Percentiles rank a stretch among this genome's conserved stretches.
These are phyloP conservation scores for Drosophila tropicalis DNA, from an alignment of 1,140 invertebrate species.

Conservation along the genomic window DNA sequence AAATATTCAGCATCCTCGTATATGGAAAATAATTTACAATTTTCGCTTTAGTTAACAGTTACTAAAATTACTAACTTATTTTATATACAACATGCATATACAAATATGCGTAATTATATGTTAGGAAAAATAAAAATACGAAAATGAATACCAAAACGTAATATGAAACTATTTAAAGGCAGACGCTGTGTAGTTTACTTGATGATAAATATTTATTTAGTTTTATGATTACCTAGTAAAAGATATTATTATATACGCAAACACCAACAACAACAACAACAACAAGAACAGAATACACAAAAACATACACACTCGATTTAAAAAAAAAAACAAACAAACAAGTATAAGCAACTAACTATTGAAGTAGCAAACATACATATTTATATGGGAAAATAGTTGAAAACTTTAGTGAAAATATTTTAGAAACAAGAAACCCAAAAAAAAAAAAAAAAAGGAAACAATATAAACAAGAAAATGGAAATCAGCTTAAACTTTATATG, in stretches of 20 bases:
- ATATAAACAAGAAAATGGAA: slow-evolving; percentile 9
- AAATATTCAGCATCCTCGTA: background rate
- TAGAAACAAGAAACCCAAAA: slow-evolving; percentile 30
- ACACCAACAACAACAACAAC: slow-evolving; percentile 40
- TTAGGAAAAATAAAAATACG: slow-evolving; percentile 40
- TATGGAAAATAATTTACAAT: slow-evolving; percentile 19
- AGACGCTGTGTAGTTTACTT: slow-evolving; percentile 77
- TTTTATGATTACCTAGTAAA: slow-evolving; percentile 65
- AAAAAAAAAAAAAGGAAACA: background rate
- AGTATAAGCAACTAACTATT: slow-evolving; percentile 45
- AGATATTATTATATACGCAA: slow-evolving; percentile 77
- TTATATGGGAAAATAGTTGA: slow-evolving; percentile 55
- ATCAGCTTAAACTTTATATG: slow-evolving; percentile 67
- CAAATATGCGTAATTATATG: slow-evolving; percentile 54
- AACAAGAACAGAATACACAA: slow-evolving; percentile 28
- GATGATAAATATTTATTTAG: slow-evolving; percentile 71
- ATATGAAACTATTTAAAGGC: slow-evolving; percentile 66
- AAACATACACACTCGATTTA: slow-evolving; percentile 26
- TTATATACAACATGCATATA: slow-evolving; percentile 63
- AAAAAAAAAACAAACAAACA: slow-evolving; percentile 33
- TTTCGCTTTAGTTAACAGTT: slow-evolving; percentile 34
- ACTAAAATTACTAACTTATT: slow-evolving; percentile 57
- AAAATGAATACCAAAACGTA: slow-evolving; percentile 24
- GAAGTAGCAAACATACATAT: slow-evolving; percentile 51
- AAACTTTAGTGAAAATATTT: slow-evolving; percentile 52